A percentile compares a stretch with the other conserved stretches of the same genome.
These are phyloP conservation scores for Drosophila sulfurigaster DNA, from an alignment of 1,140 invertebrate species.

Conservation along the genomic window DNA sequence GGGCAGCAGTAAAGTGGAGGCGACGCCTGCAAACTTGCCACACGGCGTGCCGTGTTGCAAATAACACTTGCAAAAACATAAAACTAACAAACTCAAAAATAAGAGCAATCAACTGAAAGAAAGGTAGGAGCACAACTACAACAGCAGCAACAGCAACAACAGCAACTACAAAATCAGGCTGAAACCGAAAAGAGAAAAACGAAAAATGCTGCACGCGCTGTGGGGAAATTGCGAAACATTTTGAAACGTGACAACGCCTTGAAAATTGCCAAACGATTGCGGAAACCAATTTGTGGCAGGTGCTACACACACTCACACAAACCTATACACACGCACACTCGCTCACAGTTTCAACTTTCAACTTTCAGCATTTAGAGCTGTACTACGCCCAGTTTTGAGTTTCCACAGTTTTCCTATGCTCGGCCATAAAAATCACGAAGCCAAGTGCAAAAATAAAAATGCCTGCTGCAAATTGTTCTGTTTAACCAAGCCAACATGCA, in stretches of 20 bases:
- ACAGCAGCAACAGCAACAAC: background rate
- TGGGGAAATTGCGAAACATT: conserved; percentile 63
- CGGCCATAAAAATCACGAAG: conserved; percentile 39
- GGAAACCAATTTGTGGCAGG: conserved; percentile 62
- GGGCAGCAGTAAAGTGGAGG: background rate
- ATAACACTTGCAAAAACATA: conserved; percentile 19
- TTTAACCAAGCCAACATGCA: conserved; percentile 39
- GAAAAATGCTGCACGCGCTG: background rate
- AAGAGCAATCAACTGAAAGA: conserved; percentile 18
- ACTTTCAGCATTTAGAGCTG: background rate
- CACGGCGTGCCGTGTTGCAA: conserved; percentile 13
- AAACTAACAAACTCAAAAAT: conserved; percentile 33
- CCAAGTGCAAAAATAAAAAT: conserved; percentile 22
- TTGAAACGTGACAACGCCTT: conserved; percentile 66
- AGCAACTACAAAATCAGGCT: background rate
- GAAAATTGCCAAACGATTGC: conserved; percentile 20
- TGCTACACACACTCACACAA: conserved; percentile 31
- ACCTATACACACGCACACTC: no score
- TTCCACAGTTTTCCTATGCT: conserved; percentile 8
- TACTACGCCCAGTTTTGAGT: background rate
- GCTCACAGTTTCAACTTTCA: conserved; percentile 20
- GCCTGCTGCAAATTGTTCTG: conserved; percentile 61
- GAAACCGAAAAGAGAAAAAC: conserved; percentile 9
- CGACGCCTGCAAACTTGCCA: background rate
- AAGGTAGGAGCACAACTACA: background rate